Conservation (phyloP, 1,140 invertebrate species). For the Calycopis cecrops region DNA sequence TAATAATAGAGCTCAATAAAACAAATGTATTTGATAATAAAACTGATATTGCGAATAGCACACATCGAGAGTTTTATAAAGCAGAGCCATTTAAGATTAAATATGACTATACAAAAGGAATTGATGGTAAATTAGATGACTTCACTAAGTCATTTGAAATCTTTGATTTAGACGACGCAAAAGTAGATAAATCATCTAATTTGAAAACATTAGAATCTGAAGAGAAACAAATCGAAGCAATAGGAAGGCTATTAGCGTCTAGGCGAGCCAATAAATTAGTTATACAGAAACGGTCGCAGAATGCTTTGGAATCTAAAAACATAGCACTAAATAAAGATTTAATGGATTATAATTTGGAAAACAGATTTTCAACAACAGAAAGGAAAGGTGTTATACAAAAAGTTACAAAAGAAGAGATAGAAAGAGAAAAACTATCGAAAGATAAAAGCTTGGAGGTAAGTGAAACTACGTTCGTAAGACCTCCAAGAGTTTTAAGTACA, state of each 20-base stretch:
- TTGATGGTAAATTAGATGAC: constrained; percentile 66
- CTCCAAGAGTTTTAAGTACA: constrained; percentile 56
- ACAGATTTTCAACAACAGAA: constrained; percentile 51
- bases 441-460: constrained; percentile 65
- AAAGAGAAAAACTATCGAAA: constrained; percentile 45
- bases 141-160: constrained; percentile 65
- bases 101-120: constrained; percentile 50
- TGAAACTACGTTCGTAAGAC: constrained; percentile 59
- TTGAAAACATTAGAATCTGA: constrained; percentile 66
- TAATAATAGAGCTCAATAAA: constrained; percentile 16
- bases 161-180: constrained; percentile 62
- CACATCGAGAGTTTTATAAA: constrained; percentile 22
- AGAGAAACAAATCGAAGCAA: constrained; percentile 71
- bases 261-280: constrained; percentile 55
- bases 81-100: constrained; percentile 22
- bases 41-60: constrained; percentile 24
- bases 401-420: constrained; percentile 62
- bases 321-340: constrained; percentile 57
- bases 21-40: constrained; percentile 23
- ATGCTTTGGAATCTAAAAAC: constrained; percentile 56
- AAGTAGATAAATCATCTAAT: constrained; percentile 52
- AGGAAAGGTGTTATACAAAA: constrained; percentile 52
- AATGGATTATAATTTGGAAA: constrained; percentile 54
- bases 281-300: constrained; percentile 61
- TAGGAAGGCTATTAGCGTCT: constrained; percentile 61